These are phyloP conservation scores for Tupaia chinensis DNA, from an alignment of 2,113 vertebrate genomes.

Conservation along the genomic window DNA sequence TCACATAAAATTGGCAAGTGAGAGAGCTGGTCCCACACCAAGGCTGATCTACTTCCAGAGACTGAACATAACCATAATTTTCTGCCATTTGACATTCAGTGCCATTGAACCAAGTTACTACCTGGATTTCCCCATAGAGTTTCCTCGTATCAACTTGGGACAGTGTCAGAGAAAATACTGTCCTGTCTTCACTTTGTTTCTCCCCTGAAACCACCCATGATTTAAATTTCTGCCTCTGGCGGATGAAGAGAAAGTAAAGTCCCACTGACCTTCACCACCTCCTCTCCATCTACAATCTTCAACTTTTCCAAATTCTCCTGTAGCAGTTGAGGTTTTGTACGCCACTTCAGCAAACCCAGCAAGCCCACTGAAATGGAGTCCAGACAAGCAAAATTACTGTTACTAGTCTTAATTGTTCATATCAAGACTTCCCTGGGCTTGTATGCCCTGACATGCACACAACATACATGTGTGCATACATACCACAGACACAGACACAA, in stretches of 20 bases:
- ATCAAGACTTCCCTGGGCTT: neutral
- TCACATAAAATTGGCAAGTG: neutral
- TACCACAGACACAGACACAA: neutral
- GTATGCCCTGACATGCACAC: accelerated
- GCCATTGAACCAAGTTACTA: neutral
- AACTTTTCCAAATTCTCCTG: slow-evolving; percentile 96
- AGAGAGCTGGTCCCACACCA: neutral
- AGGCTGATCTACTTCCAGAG: neutral
- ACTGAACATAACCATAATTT: neutral
- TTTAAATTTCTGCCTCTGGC: neutral
- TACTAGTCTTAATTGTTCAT: neutral
- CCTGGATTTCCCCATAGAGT: neutral
- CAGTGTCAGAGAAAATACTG: neutral
- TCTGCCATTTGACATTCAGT: neutral
- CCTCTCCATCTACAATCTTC: slow-evolving; percentile 98
- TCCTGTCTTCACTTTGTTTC: neutral
- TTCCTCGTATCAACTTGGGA: neutral
- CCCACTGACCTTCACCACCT: slow-evolving; percentile 96
- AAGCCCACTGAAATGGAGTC: slow-evolving; percentile 91
- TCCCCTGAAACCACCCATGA: neutral
- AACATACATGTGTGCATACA: accelerated
- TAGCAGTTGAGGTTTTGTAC: slow-evolving; percentile 94
- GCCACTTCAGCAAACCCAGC: slow-evolving; percentile 97
- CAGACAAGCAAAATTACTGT: neutral
- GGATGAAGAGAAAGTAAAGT: neutral